Evolutionary conservation across 2,888 invertebrate genomes (phyloP), one percentile per base, ranked within the genome.

Genomic region (Osmoderma eremita): DNA sequence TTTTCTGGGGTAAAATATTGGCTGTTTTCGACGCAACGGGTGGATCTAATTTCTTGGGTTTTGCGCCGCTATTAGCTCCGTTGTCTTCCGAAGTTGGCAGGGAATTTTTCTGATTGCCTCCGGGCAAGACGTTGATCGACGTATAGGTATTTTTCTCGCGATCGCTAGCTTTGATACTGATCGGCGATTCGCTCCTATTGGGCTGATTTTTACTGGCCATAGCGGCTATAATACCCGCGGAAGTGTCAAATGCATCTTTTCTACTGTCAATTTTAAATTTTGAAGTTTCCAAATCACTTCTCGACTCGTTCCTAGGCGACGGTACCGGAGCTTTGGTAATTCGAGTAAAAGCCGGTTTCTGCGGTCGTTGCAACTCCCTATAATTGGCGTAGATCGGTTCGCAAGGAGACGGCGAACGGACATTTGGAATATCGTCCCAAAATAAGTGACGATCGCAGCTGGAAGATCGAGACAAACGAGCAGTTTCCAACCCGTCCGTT

Each of bases 21-120:
- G 17, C 18, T 5, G 45, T 22, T 12, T 68, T 54, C 22, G 48
- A 22, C 17, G 20, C 15, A 10, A n/a, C 24, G 18, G 45, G 36
- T 13, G 36, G 20, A 3, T 61, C 41, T 1, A 6, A 1, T 18
- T 61, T 61, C 58, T 56, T 56, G 3, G 58, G 58, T 62, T 49
- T 50, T 6, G 42, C n/a, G 4, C 36, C 50, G 24, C 53, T 58
- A 51, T 49, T 74, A 84, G 84, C 83, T 24, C 30, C 42, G 15
- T 82, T 85, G 15, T 38, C 30, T 53, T 64, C 24, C 24, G 10
- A 15, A 15, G 17, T 39, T 18, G 30, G 10, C 10, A 4, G 12
- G 5, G 20, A 1, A 2, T 13, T 51, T 12, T 30, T 15, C 24
- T 5, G 13, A 8, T 17, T 1, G 1, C 1, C 15, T 13, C 20